Conservation (phyloP, 2,113 vertebrate species). For the Zingel zingel region DNA sequence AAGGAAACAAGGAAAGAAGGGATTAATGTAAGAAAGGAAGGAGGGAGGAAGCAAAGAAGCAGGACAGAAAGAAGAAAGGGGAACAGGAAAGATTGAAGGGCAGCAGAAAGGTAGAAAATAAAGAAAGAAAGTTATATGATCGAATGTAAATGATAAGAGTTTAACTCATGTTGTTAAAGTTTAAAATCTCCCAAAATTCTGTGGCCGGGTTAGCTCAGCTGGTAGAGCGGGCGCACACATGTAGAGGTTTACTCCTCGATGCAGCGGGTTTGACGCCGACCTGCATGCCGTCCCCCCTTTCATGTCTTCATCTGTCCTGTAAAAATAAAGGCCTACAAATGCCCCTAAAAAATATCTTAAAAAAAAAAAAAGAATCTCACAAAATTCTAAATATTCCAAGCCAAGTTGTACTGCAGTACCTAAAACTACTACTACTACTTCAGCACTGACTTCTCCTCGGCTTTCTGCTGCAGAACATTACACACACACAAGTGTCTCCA, state of each 20-base stretch:
- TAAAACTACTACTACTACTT: background rate
- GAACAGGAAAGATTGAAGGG: background rate
- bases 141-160: background rate
- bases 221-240: too few relatives aligned
- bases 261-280: too few relatives aligned
- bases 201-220: too few relatives aligned
- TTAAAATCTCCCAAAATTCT: too few relatives aligned
- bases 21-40: background rate
- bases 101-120: background rate
- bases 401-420: background rate
- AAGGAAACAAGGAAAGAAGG: background rate
- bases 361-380: too few relatives aligned
- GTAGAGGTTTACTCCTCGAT: too few relatives aligned
- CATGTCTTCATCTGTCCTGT: too few relatives aligned
- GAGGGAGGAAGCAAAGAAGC: background rate
- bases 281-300: too few relatives aligned
- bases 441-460: background rate
- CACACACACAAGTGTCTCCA: constrained; percentile 9
- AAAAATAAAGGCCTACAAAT: too few relatives aligned
- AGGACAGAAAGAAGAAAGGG: background rate
- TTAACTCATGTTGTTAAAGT: background rate
- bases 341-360: too few relatives aligned
- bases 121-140: background rate
- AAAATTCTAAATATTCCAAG: too few relatives aligned
- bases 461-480: constrained; percentile 14